These are phyloP conservation scores for Sarotherodon lohbergeri DNA, from an alignment of 2,113 vertebrate genomes.

Conservation along the genomic window DNA sequence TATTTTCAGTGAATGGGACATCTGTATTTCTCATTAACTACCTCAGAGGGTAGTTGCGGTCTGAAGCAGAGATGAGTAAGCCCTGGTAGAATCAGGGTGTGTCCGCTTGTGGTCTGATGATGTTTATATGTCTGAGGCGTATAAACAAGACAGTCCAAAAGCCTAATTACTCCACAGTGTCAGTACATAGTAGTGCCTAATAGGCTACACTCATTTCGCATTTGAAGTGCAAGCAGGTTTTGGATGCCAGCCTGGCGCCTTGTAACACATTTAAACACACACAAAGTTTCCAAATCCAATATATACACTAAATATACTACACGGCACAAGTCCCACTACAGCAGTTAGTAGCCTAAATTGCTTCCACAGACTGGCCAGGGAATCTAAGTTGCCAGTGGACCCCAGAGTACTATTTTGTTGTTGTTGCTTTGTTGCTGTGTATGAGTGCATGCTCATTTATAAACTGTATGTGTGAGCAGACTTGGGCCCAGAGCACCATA, in stretches of 20 bases:
- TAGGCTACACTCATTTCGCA: background rate
- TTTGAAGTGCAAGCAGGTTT: background rate
- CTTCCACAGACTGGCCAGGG: conserved; percentile 51
- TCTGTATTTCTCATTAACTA: conserved; percentile 57
- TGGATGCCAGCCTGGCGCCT: conserved; percentile 6
- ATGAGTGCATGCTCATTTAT: background rate
- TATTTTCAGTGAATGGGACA: conserved; percentile 42
- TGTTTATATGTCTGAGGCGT: background rate
- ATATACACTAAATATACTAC: conserved; percentile 23
- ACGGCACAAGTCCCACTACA: background rate
- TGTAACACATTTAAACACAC: background rate
- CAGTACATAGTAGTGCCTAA: background rate
- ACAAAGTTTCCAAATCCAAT: conserved; percentile 18
- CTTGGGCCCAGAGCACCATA: background rate
- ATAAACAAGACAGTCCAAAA: background rate
- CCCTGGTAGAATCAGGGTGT: conserved; percentile 36
- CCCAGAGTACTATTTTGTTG: background rate
- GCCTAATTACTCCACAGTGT: background rate
- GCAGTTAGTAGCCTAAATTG: conserved; percentile 33
- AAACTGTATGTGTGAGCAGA: conserved; percentile 11
- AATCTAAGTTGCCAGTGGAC: background rate
- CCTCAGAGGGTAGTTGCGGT: conserved; percentile 53
- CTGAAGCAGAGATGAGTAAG: conserved; percentile 30
- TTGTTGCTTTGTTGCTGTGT: background rate
- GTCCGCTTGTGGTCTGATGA: conserved; percentile 38